Conservation (phyloP, 2,888 invertebrate genomes). For the Drosophila paramelanica region DNA sequence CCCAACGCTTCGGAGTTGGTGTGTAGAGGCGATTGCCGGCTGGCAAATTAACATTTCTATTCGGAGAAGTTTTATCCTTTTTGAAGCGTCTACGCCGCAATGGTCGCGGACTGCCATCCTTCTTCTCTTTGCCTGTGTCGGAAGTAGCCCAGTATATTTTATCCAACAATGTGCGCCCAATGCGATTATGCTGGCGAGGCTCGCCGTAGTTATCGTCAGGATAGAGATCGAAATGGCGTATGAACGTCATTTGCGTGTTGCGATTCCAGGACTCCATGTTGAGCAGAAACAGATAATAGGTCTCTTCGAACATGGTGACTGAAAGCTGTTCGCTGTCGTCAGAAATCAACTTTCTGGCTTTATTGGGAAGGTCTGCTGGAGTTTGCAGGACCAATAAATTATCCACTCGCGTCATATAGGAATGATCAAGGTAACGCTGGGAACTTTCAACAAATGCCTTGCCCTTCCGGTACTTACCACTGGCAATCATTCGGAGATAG, state of each 20-base stretch:
- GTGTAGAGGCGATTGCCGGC: constrained; percentile 24
- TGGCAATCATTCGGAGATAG: constrained; percentile 48
- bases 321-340: constrained; percentile 33
- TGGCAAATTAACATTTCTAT: constrained; percentile 30
- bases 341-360: constrained; percentile 39
- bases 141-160: constrained; percentile 33
- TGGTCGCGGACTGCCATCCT: constrained; percentile 16
- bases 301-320: constrained; percentile 23
- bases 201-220: not conserved
- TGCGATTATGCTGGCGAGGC: constrained; percentile 19
- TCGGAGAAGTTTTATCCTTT: constrained; percentile 23
- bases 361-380: constrained; percentile 27
- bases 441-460: constrained; percentile 25
- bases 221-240: constrained; percentile 28
- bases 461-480: constrained; percentile 28
- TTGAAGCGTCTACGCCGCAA: constrained; percentile 30
- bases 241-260: constrained; percentile 23
- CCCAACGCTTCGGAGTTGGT: constrained; percentile 50
- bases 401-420: constrained; percentile 34
- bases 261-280: constrained; percentile 28
- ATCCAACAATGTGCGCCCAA: constrained; percentile 11
- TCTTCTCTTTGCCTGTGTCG: constrained; percentile 23
- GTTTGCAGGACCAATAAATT: constrained; percentile 40
- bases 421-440: constrained; percentile 34
- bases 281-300: constrained; percentile 11